phyloP scores from a whole-genome alignment of 64 coral and sea anemone genomes.

The Catalaphyllia jardinei region DNA sequence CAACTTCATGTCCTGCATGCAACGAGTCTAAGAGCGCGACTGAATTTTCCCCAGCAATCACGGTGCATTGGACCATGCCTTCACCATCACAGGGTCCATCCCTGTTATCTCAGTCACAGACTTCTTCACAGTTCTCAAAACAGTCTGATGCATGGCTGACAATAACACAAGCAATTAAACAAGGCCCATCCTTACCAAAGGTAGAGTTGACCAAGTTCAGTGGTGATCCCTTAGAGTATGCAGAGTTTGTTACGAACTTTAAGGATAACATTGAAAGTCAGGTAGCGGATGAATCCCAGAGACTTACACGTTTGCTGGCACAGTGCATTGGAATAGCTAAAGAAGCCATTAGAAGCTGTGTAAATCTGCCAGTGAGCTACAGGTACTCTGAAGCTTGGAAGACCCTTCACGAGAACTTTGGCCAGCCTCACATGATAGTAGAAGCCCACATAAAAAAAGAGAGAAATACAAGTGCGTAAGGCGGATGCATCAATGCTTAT shows the following conservation, averaged over 20 bases:
- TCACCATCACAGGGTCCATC: too few relatives aligned
- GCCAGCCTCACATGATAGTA: constrained; percentile 67
- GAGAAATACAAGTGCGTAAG: constrained; percentile 53
- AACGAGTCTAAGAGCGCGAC: not conserved
- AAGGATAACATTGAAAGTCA: constrained; percentile 61
- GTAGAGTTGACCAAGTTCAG: constrained; percentile 59
- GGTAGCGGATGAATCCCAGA: constrained; percentile 52
- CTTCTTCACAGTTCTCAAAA: too few relatives aligned
- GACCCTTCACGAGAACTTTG: constrained; percentile 55
- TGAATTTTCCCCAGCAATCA: not conserved
- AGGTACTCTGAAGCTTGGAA: constrained; percentile 62
- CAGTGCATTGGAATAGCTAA: constrained; percentile 64
- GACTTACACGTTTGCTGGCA: constrained; percentile 52
- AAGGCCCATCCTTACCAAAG: constrained; percentile 64
- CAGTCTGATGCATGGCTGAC: constrained; percentile 44
- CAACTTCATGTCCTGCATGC: not conserved
- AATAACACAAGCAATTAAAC: constrained; percentile 63
- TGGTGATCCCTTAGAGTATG: constrained; percentile 55
- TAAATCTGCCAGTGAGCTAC: constrained; percentile 28
- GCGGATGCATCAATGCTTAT: constrained; percentile 56
- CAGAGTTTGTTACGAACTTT: constrained; percentile 53
- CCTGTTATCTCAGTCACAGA: too few relatives aligned
- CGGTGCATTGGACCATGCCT: not conserved
- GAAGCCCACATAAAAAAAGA: constrained; percentile 69
- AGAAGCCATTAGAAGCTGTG: constrained; percentile 64